Percentiles rank a stretch among this genome's conserved stretches.
Conservation (phyloP, 2,888 invertebrate species). For the Volucella inflata region DNA sequence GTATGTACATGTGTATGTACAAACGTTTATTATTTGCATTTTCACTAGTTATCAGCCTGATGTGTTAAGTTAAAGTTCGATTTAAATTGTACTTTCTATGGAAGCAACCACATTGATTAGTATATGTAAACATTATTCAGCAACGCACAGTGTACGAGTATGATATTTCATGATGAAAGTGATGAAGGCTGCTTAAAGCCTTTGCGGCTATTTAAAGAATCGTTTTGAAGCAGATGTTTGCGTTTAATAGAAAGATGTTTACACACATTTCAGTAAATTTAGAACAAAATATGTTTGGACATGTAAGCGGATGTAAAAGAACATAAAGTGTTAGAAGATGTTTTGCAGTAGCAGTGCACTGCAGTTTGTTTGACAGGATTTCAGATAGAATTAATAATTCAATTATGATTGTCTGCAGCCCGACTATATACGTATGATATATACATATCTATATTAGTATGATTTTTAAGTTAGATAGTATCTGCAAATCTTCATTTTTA, state of each 20-base stretch:
- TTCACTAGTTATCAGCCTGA: slow-evolving; percentile 57
- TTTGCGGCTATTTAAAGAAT: slow-evolving; percentile 4
- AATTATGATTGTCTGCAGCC: no score
- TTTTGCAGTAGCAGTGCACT: no score
- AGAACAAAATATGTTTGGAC: no score
- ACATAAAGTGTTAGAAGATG: slow-evolving; percentile 1
- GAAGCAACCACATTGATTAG: neutral
- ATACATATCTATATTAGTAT: no score
- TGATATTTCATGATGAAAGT: slow-evolving; percentile 13
- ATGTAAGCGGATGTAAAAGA: neutral
- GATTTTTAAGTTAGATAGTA: no score
- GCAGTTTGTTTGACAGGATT: neutral
- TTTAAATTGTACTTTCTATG: slow-evolving; percentile 70
- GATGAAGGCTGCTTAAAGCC: slow-evolving; percentile 2
- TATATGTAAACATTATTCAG: slow-evolving; percentile 33
- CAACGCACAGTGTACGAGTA: neutral
- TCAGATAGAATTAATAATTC: neutral
- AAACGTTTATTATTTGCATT: slow-evolving; percentile 50
- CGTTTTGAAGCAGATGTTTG: neutral
- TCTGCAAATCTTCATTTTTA: no score
- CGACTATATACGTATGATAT: no score
- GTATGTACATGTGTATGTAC: no score
- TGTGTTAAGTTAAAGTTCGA: slow-evolving; percentile 51
- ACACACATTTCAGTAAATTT: neutral
- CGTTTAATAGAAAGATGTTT: slow-evolving; percentile 8